Conservation (phyloP, 1,140 invertebrate genomes). For the Charaxes varanes region DNA sequence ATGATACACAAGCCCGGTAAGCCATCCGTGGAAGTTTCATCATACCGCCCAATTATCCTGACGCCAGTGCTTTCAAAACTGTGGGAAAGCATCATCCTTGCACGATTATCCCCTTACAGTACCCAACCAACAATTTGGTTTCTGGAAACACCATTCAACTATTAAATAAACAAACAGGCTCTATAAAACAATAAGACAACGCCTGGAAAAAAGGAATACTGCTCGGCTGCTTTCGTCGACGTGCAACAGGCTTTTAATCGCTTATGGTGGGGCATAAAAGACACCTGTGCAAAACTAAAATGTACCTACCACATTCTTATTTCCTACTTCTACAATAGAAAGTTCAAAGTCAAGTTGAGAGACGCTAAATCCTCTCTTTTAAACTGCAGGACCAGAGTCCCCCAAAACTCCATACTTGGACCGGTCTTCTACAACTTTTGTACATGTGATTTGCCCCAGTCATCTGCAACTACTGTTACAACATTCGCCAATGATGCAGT, state of each 20-base stretch:
- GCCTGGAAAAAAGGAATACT: no score
- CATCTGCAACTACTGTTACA: not conserved
- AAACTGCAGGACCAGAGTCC: not conserved
- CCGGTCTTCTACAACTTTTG: constrained; percentile 3
- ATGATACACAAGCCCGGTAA: not conserved
- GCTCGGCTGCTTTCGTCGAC: not conserved
- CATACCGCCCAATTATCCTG: not conserved
- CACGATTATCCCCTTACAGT: no score
- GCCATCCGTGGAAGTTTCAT: not conserved
- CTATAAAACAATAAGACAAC: no score
- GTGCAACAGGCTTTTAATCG: not conserved
- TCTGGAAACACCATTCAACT: no score
- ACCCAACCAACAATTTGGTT: no score
- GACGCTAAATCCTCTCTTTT: not conserved
- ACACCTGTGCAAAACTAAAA: constrained; percentile 2
- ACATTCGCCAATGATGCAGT: not conserved
- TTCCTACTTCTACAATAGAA: not conserved
- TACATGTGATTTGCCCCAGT: not conserved
- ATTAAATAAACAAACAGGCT: no score
- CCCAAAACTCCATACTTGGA: constrained; percentile 3
- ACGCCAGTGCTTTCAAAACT: not conserved
- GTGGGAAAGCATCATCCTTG: no score
- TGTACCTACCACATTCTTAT: not conserved
- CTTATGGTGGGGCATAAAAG: not conserved
- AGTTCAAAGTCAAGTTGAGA: not conserved